phyloP scores from a whole-genome alignment of 2,888 invertebrate genomes.

The Thera obeliscata region DNA sequence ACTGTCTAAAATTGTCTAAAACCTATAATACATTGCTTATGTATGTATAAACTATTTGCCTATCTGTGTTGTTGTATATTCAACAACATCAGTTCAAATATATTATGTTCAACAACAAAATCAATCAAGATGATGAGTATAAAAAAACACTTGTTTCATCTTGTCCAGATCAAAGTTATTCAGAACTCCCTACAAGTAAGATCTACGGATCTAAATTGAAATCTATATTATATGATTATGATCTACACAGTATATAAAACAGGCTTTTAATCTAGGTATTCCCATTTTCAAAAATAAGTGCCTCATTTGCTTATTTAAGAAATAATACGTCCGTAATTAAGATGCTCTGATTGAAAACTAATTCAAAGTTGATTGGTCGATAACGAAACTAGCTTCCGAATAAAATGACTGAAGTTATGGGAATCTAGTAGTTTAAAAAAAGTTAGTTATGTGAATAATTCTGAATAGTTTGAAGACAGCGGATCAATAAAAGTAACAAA shows the following conservation, averaged over 20 bases:
- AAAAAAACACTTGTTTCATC: too few relatives aligned
- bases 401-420: slow-evolving; percentile 34
- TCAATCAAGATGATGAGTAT: too few relatives aligned
- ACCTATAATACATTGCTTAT: too few relatives aligned
- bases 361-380: slow-evolving; percentile 27
- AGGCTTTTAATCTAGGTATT: neutral
- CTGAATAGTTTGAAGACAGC: slow-evolving; percentile 43
- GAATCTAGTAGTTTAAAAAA: slow-evolving; percentile 36
- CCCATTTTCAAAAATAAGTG: slow-evolving; percentile 8
- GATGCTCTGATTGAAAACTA: slow-evolving; percentile 34
- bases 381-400: slow-evolving; percentile 36
- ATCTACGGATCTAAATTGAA: neutral
- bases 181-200: neutral
- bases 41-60: too few relatives aligned
- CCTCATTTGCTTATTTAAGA: slow-evolving; percentile 20
- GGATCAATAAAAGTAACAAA: slow-evolving; percentile 58
- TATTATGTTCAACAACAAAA: too few relatives aligned
- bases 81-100: too few relatives aligned
- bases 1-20: too few relatives aligned
- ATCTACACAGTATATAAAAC: neutral
- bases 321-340: slow-evolving; percentile 24
- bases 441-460: slow-evolving; percentile 42
- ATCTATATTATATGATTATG: neutral
- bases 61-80: too few relatives aligned
- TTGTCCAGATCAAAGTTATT: too few relatives aligned